Evolutionary conservation across 2,113 vertebrate genomes (phyloP), one percentile per base, ranked within the genome.

Genomic region (Psammodynastes pulverulentus): DNA sequence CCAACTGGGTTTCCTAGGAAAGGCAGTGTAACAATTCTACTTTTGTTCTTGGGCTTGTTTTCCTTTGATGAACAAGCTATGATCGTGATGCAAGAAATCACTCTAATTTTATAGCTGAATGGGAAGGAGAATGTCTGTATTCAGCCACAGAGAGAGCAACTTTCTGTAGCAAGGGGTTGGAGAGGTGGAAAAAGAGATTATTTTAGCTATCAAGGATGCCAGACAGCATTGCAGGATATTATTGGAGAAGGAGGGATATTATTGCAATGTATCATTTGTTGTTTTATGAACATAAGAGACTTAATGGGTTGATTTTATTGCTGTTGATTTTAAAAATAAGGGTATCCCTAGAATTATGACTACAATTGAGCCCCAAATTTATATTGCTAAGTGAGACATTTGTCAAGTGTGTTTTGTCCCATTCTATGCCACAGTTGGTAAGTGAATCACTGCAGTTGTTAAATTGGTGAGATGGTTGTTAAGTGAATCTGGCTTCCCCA

Each of bases 21-120:
- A 58, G 46, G 23, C 1, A 4, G 53, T 46, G 3, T 24, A 93
- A 53, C 10, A 93, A 56, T 72, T 87, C 91, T 94, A 86, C 13
- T 89, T 24, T 56, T 58, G 24, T 52, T 51, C 43, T 13, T 15
- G 49, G 86, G 90, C 39, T 54, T 26, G 84, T 86, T 10, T 34
- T 92, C 88, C 29, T 49, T 92, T 88, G 51, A 89, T 90, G 89
- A 90, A 10, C 39, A 88, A 54, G 46, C 17, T 87, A 84, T 9
- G 86, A 90, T 93, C 34, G 89, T 94, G 48, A 53, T 4, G 92
- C 26, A 21, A 56, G 43, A 95, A 90, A 91, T 13, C 23, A 94
- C 34, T 21, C 54, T 29, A 34, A 5, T 13, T 84, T 93, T 84
- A 84, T 67, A 88, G 56, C 0, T 56, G 3, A 84, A 17, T 26